phyloP scores from a whole-genome alignment of 2,113 vertebrate species.

The Herpailurus yagouaroundi region DNA sequence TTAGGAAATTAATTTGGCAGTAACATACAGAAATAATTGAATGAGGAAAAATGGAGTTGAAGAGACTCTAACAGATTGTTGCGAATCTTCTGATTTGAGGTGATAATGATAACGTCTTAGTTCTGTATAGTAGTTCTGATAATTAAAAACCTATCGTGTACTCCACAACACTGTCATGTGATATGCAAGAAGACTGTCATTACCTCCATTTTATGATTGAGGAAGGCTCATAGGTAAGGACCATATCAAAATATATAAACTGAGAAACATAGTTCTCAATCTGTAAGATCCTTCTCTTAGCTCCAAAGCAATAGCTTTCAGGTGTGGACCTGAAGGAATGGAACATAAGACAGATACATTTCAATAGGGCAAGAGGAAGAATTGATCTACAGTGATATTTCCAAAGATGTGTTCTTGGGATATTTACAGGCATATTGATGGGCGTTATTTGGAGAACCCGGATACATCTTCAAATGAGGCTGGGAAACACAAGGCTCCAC shows the following conservation, averaged over 20 bases:
- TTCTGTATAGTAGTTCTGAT: not conserved
- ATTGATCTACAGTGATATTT: not conserved
- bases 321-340: not conserved
- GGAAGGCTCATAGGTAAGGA: not conserved
- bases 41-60: slow-evolving; percentile 10
- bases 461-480: not conserved
- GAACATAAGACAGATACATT: not conserved
- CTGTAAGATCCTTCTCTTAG: not conserved
- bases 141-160: not conserved
- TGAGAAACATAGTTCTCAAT: not conserved
- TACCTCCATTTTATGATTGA: not conserved
- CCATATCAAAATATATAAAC: not conserved
- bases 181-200: not conserved
- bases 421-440: not conserved
- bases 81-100: not conserved
- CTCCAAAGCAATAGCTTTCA: not conserved
- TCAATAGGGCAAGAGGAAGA: not conserved
- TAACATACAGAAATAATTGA: not conserved
- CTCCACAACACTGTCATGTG: not conserved
- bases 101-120: not conserved
- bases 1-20: slow-evolving; percentile 41
- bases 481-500: not conserved
- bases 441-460: not conserved
- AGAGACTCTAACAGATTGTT: not conserved
- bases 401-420: not conserved